Conservation (phyloP, 2,113 vertebrate species). For the Lepisosteus oculatus region DNA sequence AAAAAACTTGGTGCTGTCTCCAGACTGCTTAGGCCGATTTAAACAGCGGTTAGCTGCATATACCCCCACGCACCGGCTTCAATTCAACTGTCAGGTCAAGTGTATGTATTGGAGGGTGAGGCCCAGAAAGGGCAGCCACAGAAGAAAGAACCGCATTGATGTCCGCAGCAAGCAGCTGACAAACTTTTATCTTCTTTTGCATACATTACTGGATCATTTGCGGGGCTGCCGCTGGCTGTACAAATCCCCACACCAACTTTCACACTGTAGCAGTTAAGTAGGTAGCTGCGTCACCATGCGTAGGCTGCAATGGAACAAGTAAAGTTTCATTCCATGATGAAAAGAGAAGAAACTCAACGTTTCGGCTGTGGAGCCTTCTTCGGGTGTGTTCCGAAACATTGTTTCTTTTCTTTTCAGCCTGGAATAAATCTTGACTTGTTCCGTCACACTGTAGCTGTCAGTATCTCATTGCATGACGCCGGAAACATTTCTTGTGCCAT, state of each 20-base stretch:
- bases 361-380: too few relatives aligned
- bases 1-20: background rate
- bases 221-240: slow-evolving; percentile 17
- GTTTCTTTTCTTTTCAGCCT: too few relatives aligned
- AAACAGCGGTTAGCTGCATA: background rate
- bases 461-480: too few relatives aligned
- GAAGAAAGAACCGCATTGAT: slow-evolving; percentile 49
- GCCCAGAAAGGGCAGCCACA: slow-evolving; percentile 54
- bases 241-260: background rate
- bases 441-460: too few relatives aligned
- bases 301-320: too few relatives aligned
- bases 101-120: slow-evolving; percentile 40
- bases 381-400: too few relatives aligned
- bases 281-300: too few relatives aligned
- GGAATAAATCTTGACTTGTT: too few relatives aligned
- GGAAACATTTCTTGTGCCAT: too few relatives aligned
- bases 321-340: too few relatives aligned
- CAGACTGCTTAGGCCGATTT: background rate
- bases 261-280: too few relatives aligned
- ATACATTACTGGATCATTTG: slow-evolving; percentile 12
- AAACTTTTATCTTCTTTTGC: slow-evolving; percentile 27
- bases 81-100: slow-evolving; percentile 54
- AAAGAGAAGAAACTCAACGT: too few relatives aligned
- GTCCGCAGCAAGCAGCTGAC: slow-evolving; percentile 47
- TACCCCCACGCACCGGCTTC: slow-evolving; percentile 13